Conservation (phyloP, 2,797 vertebrate genomes). For the Xyrichtys novacula region DNA sequence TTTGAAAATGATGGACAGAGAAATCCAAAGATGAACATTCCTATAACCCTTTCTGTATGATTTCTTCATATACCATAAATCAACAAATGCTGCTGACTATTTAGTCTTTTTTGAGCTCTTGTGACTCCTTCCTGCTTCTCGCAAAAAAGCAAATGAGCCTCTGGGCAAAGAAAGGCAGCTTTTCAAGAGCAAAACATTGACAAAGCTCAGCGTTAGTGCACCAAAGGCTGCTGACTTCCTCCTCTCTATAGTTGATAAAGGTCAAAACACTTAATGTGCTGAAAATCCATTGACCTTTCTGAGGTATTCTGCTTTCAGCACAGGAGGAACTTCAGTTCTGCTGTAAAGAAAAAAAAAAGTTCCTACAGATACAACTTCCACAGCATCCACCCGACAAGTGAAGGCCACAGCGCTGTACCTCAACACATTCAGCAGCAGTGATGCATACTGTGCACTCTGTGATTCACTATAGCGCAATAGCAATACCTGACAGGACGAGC, state of each 20-base stretch:
- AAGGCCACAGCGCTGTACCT: constrained; percentile 2
- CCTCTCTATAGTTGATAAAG: constrained; percentile 48
- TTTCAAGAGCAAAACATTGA: constrained; percentile 7
- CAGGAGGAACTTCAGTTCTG: constrained; percentile 28
- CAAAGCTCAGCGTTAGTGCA: constrained; percentile 37
- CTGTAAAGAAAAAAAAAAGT: constrained; percentile 32
- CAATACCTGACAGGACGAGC: background rate
- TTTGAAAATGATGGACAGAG: no score
- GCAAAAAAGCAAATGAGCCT: constrained; percentile 11
- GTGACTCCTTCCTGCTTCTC: background rate
- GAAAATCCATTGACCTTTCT: constrained; percentile 64
- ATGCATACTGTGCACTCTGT: background rate
- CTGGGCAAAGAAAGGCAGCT: background rate
- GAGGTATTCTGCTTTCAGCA: constrained; percentile 52
- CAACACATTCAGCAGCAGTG: background rate
- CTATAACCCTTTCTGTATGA: no score
- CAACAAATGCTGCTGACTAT: background rate
- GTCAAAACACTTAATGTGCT: constrained; percentile 56
- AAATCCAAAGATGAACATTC: no score
- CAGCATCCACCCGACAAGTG: background rate
- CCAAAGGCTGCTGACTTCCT: constrained; percentile 19
- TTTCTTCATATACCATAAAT: no score
- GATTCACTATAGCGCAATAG: background rate
- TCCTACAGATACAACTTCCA: background rate
- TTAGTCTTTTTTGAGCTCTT: background rate